These are phyloP conservation scores for Cyclophora albipunctata DNA, from an alignment of 2,888 invertebrate species.

Conservation along the genomic window DNA sequence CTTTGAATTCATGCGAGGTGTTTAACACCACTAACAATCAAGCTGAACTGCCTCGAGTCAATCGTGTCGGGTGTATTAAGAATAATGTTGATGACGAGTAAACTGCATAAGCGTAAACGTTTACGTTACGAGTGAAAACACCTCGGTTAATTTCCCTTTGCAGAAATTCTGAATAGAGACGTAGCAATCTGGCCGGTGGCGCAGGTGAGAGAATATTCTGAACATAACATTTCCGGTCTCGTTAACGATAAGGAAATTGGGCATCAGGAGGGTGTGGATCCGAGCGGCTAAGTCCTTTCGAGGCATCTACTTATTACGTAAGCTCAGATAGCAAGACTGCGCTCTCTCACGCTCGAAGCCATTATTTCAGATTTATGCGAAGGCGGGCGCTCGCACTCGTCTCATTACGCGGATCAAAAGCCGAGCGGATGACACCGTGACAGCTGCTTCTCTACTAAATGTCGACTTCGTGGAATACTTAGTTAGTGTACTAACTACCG, in stretches of 20 bases:
- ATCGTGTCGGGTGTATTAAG: conserved; percentile 43
- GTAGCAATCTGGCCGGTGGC: conserved; percentile 21
- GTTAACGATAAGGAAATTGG: conserved; percentile 40
- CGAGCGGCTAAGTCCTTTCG: conserved; percentile 40
- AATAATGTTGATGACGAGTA: conserved; percentile 36
- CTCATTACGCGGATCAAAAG: conserved; percentile 64
- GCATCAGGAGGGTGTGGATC: conserved; percentile 36
- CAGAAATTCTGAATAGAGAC: conserved; percentile 33
- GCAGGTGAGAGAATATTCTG: conserved; percentile 18
- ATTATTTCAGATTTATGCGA: conserved; percentile 64
- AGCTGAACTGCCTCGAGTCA: conserved; percentile 33
- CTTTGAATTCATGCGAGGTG: conserved; percentile 21
- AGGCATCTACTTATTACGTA: conserved; percentile 61
- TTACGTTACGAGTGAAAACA: conserved; percentile 32
- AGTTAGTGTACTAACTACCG: conserved; percentile 57
- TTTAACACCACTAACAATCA: conserved; percentile 34
- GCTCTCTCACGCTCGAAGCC: conserved; percentile 63
- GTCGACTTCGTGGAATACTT: conserved; percentile 59
- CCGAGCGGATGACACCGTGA: conserved; percentile 36
- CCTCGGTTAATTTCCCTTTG: conserved; percentile 26
- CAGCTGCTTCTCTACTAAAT: conserved; percentile 46
- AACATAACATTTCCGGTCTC: conserved; percentile 30
- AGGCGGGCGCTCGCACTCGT: conserved; percentile 53
- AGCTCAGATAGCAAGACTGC: conserved; percentile 59
- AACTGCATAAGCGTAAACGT: conserved; percentile 33